A percentile compares a stretch with the other conserved stretches of the same genome.
phyloP scores from a whole-genome alignment of 23 tunicate species.

The Styela clava region DNA sequence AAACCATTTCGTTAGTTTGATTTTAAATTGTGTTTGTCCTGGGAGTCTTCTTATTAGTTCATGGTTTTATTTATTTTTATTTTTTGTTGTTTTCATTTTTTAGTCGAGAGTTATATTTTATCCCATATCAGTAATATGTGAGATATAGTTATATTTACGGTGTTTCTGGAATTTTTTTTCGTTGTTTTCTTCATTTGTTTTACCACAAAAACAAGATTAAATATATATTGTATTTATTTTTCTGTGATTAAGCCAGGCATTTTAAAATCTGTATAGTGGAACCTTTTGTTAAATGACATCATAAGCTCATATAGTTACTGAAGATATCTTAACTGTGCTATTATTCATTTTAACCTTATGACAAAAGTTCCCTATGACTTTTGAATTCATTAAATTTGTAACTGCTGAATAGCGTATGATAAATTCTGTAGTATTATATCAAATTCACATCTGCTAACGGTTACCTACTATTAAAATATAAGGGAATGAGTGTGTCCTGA shows the following conservation, averaged over 20 bases:
- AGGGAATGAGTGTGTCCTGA: too few relatives aligned
- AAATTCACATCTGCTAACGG: too few relatives aligned
- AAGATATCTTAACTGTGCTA: too few relatives aligned
- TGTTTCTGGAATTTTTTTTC: conserved; percentile 6
- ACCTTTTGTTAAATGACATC: too few relatives aligned
- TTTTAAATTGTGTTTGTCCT: background rate
- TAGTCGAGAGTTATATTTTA: conserved; percentile 26
- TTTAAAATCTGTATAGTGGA: too few relatives aligned
- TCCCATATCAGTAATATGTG: conserved; percentile 19
- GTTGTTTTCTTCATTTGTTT: conserved; percentile 20
- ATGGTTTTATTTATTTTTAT: conserved; percentile 18
- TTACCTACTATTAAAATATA: too few relatives aligned
- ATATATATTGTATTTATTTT: background rate
- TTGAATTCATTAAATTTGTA: too few relatives aligned
- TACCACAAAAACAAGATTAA: background rate
- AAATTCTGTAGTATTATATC: too few relatives aligned
- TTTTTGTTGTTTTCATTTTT: conserved; percentile 20
- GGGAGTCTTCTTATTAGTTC: background rate
- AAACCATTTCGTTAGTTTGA: background rate
- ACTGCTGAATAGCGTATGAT: too few relatives aligned
- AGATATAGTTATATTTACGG: conserved; percentile 23
- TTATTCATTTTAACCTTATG: too few relatives aligned
- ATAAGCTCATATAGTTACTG: too few relatives aligned
- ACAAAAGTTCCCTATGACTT: too few relatives aligned
- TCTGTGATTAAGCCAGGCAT: background rate